Evolutionary conservation across 2,113 vertebrate genomes (phyloP).

Genomic region (Micromys minutus): DNA sequence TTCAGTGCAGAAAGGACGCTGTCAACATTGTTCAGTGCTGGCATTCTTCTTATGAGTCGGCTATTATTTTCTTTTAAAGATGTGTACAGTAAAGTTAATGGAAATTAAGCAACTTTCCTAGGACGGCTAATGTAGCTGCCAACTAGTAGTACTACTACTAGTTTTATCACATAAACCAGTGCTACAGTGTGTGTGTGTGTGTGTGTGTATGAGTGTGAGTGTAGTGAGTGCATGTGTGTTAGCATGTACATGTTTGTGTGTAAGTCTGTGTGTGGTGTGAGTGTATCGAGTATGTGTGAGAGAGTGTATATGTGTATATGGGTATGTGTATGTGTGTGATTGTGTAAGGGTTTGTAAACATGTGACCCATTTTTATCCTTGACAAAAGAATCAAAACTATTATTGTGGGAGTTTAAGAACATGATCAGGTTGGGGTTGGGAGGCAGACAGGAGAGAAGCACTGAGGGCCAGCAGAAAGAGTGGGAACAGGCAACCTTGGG

Average conservation of each 20-base stretch:
- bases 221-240: too few species aligned
- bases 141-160: background rate
- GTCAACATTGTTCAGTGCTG: background rate
- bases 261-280: too few species aligned
- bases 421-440: too few species aligned
- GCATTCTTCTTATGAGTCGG: background rate
- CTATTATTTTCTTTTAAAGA: constrained; percentile 46
- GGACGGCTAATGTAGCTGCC: background rate
- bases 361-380: too few species aligned
- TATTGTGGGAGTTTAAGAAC: background rate
- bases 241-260: too few species aligned
- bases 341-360: too few species aligned
- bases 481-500: too few species aligned
- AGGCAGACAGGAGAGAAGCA: too few species aligned
- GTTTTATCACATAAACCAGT: background rate
- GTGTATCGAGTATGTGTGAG: too few species aligned
- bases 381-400: background rate
- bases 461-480: too few species aligned
- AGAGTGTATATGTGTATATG: too few species aligned
- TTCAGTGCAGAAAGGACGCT: background rate
- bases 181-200: background rate
- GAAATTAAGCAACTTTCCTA: constrained; percentile 13
- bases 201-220: background rate
- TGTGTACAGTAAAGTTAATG: constrained; percentile 3
- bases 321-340: too few species aligned